Base-by-base conservation (phyloP, 2,888 invertebrate species). In the Drosophila fungiperda region DNA sequence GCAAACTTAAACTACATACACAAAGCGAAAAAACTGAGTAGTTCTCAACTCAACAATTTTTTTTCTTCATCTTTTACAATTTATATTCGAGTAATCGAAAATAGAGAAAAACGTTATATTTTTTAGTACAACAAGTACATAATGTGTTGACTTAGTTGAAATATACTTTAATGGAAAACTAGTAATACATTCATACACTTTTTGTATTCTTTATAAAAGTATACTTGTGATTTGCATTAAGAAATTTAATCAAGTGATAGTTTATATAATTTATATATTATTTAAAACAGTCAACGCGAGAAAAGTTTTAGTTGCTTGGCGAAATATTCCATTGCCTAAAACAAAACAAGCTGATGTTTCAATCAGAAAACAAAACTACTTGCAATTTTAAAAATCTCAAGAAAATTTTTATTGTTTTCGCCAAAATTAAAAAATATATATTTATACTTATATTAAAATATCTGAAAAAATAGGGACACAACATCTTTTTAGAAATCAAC, bases 1-100 rank as follows among this genome's bases (percentile, higher is more conserved):
- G 93, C 95, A 0, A 87, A 95, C 15, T 93, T 92, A 63, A 90
- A 94, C 0, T 91, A 23, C 17, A n/a, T 12, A n/a, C 55, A 55
- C 55, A 38, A 12, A 5, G 36, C 26, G 38, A 26, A 36, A 26
- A 5, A 35, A 8, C 1, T 1, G 11, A 29, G 11, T n/a, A 29
- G 1, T n/a, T 29, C 6, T 0, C 11, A 29, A 6, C 6, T 6
- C 9, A 53, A 17, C 15, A 1, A 26, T 7, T 15, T 17, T 12
- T 3, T 20, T 7, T 3, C 1, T 20, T 3, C 3, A 12, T 20
- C 12, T 7, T 20, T 12, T 12, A 20, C 42, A 20, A 3, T 12
- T 20, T 45, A 7, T 20, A 7, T 12, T 38, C 3, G 17, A 17
- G 3, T 17, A 8, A 38, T 38, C 8, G 17, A 3, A 38, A 38